Percentiles rank a stretch among this genome's conserved stretches.
phyloP scores from a whole-genome alignment of 2,888 invertebrate species.

The Teinopalpus imperialis region DNA sequence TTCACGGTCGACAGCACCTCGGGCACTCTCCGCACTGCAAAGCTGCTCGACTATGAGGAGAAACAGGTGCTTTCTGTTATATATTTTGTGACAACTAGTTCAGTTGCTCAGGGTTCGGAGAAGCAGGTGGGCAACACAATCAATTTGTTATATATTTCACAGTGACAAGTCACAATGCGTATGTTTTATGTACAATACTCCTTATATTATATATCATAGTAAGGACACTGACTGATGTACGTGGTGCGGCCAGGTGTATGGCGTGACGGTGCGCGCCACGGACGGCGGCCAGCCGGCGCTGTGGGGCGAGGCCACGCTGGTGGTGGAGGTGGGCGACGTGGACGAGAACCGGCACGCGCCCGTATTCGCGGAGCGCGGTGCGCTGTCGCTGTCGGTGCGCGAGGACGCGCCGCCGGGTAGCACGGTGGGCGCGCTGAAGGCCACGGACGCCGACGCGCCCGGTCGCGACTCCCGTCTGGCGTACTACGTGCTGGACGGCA shows the following conservation, averaged over 20 bases:
- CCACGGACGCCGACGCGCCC: constrained; percentile 90
- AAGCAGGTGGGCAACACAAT: too few species aligned
- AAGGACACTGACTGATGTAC: too few species aligned
- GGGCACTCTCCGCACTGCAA: constrained; percentile 91
- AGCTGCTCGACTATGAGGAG: constrained; percentile 92
- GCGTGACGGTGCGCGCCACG: constrained; percentile 90
- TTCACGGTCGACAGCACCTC: constrained; percentile 93
- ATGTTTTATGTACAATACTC: too few species aligned
- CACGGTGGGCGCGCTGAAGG: constrained; percentile 88
- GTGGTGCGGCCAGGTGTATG: constrained; percentile 84
- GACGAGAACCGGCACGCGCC: constrained; percentile 96
- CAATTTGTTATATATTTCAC: too few species aligned
- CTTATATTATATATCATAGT: too few species aligned
- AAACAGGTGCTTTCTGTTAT: too few species aligned
- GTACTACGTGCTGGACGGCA: constrained; percentile 93
- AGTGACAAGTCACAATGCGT: too few species aligned
- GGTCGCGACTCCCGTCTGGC: constrained; percentile 91
- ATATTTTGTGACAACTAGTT: too few species aligned
- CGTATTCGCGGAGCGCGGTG: constrained; percentile 88
- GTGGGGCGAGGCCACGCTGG: constrained; percentile 89
- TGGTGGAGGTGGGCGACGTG: constrained; percentile 95
- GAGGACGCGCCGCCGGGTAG: constrained; percentile 92
- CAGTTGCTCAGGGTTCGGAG: too few species aligned
- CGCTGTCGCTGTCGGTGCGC: constrained; percentile 86
- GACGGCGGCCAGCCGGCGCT: constrained; percentile 93